Evolutionary conservation across 2,113 vertebrate genomes (phyloP), one percentile per base, ranked within the genome.

Genomic region (Pavo muticus): DNA sequence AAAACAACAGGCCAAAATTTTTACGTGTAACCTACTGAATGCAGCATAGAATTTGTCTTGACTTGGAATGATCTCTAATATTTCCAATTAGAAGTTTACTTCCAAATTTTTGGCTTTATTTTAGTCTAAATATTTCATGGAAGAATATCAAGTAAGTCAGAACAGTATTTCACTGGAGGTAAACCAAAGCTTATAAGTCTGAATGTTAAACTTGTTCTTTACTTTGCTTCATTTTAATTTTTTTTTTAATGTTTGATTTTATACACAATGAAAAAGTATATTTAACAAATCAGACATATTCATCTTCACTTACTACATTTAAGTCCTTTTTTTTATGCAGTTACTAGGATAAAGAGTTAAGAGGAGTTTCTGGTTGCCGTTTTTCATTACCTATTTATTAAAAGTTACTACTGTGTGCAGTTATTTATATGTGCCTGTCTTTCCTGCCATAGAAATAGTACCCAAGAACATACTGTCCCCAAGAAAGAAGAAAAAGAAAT

Each of bases 61-160:
- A 29, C 20, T 21, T 80, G 4, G 27, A 80, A 47, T 71, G 11
- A 23, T 8, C 86, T 84, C 24, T 35, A 74, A 8, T 32, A 56
- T 74, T 91, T 83, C 9, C 30, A 59, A 35, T 15, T 67, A 47
- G 29, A 74, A 70, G 25, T 11, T 29, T 68, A 71, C 61, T 57
- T 78, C 24, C 14, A 70, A 74, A 87, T 76, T 71, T 81, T 44
- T 44, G 44, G 67, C 69, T 90, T 92, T 77, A 81, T 90, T 94
- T 96, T 96, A 74, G 85, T 88, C 42, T 88, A 63, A 61, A 35
- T 44, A 56, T 45, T 94, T 69, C 16, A 37, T 14, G 45, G 57
- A 24, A 86, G 86, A 68, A 72, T 5, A 40, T 20, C 25, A 9
- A 1, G 0, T 35, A 82, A 72, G 6, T 73, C 54, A 73, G n/a